These are phyloP conservation scores for Albula glossodonta DNA, from an alignment of 2,113 vertebrate species.

Conservation along the genomic window DNA sequence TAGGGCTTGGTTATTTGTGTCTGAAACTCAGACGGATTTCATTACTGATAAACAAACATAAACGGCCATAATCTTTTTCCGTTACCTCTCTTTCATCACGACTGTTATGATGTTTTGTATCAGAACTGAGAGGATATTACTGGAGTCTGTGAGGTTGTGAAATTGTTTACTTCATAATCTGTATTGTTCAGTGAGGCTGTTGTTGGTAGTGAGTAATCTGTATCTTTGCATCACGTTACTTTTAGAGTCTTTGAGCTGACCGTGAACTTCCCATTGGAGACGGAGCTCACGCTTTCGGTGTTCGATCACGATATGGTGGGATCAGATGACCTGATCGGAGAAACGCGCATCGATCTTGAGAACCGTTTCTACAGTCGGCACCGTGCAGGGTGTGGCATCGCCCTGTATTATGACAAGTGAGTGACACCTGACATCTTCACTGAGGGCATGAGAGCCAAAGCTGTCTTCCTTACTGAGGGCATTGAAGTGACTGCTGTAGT, in stretches of 20 bases:
- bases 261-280: conserved; percentile 84
- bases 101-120: not conserved
- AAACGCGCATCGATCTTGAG: conserved; percentile 88
- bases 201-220: not conserved
- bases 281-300: conserved; percentile 78
- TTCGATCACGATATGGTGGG: conserved; percentile 90
- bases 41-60: not conserved
- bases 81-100: too few relatives aligned
- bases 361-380: conserved; percentile 92
- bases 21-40: not conserved
- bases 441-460: not conserved
- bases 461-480: too few relatives aligned
- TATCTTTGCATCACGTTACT: not conserved
- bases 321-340: conserved; percentile 86
- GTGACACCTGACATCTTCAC: conserved; percentile 47
- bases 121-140: not conserved
- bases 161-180: not conserved
- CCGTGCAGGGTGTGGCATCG: conserved; percentile 81
- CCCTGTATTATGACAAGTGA: conserved; percentile 81
- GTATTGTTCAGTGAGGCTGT: not conserved
- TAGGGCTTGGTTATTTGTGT: not conserved
- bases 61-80: not conserved
- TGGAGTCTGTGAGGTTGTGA: not conserved
- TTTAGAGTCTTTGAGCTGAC: conserved; percentile 86
- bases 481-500: too few relatives aligned